A percentile compares a stretch with the other conserved stretches of the same genome.
phyloP scores from a whole-genome alignment of 2,888 invertebrate genomes.

The Rotaria magnacalcarata region DNA sequence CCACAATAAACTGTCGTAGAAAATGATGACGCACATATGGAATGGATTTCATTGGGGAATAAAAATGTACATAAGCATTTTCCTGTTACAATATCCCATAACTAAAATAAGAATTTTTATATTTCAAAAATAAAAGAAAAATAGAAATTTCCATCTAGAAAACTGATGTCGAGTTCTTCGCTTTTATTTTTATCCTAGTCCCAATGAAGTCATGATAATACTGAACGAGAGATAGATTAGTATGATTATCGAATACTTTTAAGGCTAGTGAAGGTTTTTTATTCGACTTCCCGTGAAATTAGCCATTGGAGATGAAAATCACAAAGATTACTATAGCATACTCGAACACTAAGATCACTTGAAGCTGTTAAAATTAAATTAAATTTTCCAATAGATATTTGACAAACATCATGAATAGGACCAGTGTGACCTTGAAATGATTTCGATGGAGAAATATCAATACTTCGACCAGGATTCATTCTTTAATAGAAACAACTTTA shows the following conservation, averaged over 20 bases:
- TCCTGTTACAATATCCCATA: conserved; percentile 13
- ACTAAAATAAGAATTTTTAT: background rate
- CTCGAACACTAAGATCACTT: conserved; percentile 6
- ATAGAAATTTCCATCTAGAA: background rate
- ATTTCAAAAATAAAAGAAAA: no score
- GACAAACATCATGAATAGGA: background rate
- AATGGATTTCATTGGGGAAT: conserved; percentile 24
- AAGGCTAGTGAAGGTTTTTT: no score
- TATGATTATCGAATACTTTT: no score
- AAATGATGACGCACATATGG: background rate
- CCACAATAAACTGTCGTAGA: background rate
- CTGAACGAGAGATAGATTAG: no score
- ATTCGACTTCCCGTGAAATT: no score
- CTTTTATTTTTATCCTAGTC: no score
- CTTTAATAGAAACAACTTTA: background rate
- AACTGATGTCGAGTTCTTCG: no score
- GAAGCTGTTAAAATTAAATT: conserved; percentile 20
- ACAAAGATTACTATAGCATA: background rate
- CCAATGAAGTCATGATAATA: no score
- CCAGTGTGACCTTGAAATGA: conserved; percentile 19
- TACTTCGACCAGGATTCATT: conserved; percentile 14
- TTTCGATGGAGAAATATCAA: background rate
- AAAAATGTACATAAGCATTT: conserved; percentile 35
- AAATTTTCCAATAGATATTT: background rate
- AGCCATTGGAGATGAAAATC: no score